Conservation (phyloP, 2,888 invertebrate species). For the Pammene fasciana region DNA sequence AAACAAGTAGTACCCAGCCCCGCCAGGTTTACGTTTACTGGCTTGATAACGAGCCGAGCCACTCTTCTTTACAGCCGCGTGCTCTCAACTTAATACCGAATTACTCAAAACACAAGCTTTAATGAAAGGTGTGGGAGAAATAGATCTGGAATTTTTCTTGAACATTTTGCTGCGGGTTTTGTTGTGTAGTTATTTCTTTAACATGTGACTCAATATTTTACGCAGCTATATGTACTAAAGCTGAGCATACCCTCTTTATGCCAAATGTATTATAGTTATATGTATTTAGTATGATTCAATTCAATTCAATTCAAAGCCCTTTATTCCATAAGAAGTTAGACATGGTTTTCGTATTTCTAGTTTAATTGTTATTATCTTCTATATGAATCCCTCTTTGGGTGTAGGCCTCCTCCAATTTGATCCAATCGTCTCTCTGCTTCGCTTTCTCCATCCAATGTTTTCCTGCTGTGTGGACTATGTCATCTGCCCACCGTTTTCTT, state of each 20-base stretch:
- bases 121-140: constrained; percentile 47
- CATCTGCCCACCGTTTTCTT: too few relatives aligned
- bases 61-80: constrained; percentile 48
- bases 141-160: constrained; percentile 24
- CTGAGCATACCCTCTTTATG: not conserved
- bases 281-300: too few relatives aligned
- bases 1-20: constrained; percentile 38
- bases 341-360: too few relatives aligned
- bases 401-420: too few relatives aligned
- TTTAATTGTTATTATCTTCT: too few relatives aligned
- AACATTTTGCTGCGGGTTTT: constrained; percentile 43
- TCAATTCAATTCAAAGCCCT: too few relatives aligned
- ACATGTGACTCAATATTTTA: not conserved
- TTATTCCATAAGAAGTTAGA: too few relatives aligned
- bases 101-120: constrained; percentile 45
- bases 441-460: too few relatives aligned
- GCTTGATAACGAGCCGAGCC: constrained; percentile 48
- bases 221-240: not conserved
- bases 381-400: too few relatives aligned
- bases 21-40: constrained; percentile 41
- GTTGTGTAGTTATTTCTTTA: not conserved
- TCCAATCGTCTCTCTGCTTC: too few relatives aligned
- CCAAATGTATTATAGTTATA: too few relatives aligned
- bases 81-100: constrained; percentile 48
- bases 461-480: too few relatives aligned